Conservation (phyloP, 1,140 invertebrate species). For the Lordiphosa clarofinis region DNA sequence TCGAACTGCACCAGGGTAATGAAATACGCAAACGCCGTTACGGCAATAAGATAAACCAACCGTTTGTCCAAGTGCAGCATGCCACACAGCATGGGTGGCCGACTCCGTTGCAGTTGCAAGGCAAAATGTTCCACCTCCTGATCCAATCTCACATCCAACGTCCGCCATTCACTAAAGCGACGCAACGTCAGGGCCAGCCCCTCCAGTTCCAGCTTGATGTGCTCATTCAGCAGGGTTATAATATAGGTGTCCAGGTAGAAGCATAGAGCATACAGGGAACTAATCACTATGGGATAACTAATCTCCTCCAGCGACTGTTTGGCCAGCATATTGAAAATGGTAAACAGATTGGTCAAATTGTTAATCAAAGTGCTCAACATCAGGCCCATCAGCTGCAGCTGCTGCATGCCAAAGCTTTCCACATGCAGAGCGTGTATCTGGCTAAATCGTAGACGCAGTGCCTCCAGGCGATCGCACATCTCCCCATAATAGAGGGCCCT, state of each 20-base stretch:
- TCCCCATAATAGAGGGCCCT: slow-evolving; percentile 13
- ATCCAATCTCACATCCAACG: slow-evolving; percentile 26
- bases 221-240: slow-evolving; percentile 61
- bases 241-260: slow-evolving; percentile 73
- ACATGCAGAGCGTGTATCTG: slow-evolving; percentile 50
- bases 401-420: slow-evolving; percentile 56
- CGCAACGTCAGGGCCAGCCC: slow-evolving; percentile 39
- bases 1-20: slow-evolving; percentile 75
- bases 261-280: slow-evolving; percentile 47
- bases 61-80: slow-evolving; percentile 59
- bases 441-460: slow-evolving; percentile 25
- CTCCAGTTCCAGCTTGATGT: slow-evolving; percentile 51
- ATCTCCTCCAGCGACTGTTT: slow-evolving; percentile 38
- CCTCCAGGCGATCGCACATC: slow-evolving; percentile 47
- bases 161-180: slow-evolving; percentile 31
- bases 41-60: slow-evolving; percentile 58
- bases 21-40: slow-evolving; percentile 64
- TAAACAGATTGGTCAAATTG: slow-evolving; percentile 66
- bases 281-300: slow-evolving; percentile 45
- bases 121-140: slow-evolving; percentile 66
- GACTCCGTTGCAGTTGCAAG: slow-evolving; percentile 36
- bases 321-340: slow-evolving; percentile 61
- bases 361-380: slow-evolving; percentile 66
- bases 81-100: slow-evolving; percentile 49
- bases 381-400: slow-evolving; percentile 62